phyloP scores from a whole-genome alignment of 2,797 vertebrate species.

The Clarias platycephalus region DNA sequence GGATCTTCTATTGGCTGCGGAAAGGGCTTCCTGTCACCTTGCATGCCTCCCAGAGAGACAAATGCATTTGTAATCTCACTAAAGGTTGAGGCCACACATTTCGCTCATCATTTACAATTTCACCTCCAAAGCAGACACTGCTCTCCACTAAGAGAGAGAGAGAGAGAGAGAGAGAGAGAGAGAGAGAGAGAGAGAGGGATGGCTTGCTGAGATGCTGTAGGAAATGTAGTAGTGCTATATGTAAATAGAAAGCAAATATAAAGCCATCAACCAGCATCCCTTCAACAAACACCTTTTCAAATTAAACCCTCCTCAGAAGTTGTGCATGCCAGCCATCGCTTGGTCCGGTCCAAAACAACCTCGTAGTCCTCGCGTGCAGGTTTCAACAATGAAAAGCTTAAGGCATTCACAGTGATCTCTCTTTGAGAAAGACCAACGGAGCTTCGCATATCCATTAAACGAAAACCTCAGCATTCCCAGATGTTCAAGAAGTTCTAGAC shows the following conservation, averaged over 20 bases:
- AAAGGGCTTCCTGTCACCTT: slow-evolving; percentile 44
- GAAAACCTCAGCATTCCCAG: slow-evolving; percentile 70
- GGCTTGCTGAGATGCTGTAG: slow-evolving; percentile 15
- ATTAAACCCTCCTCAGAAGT: slow-evolving; percentile 33
- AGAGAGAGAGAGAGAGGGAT: not conserved
- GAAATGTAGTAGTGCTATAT: slow-evolving; percentile 18
- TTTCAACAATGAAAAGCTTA: slow-evolving; percentile 55
- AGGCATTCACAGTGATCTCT: slow-evolving; percentile 54
- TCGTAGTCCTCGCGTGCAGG: slow-evolving; percentile 24
- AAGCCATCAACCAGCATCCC: slow-evolving; percentile 31
- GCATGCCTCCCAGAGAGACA: slow-evolving; percentile 44
- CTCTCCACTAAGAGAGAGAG: not conserved
- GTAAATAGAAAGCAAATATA: slow-evolving; percentile 43
- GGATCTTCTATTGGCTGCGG: slow-evolving; percentile 58
- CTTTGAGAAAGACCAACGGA: slow-evolving; percentile 57
- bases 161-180: not conserved
- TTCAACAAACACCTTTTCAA: slow-evolving; percentile 49
- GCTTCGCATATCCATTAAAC: slow-evolving; percentile 60
- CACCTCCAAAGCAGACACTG: slow-evolving; percentile 18
- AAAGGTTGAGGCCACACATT: slow-evolving; percentile 46
- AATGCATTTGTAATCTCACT: slow-evolving; percentile 39
- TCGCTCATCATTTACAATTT: slow-evolving; percentile 30
- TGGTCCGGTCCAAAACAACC: slow-evolving; percentile 22
- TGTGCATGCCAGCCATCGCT: slow-evolving; percentile 46
- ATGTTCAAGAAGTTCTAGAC: slow-evolving; percentile 64